phyloP scores from a whole-genome alignment of 2,797 vertebrate species.

The Gila robusta region DNA sequence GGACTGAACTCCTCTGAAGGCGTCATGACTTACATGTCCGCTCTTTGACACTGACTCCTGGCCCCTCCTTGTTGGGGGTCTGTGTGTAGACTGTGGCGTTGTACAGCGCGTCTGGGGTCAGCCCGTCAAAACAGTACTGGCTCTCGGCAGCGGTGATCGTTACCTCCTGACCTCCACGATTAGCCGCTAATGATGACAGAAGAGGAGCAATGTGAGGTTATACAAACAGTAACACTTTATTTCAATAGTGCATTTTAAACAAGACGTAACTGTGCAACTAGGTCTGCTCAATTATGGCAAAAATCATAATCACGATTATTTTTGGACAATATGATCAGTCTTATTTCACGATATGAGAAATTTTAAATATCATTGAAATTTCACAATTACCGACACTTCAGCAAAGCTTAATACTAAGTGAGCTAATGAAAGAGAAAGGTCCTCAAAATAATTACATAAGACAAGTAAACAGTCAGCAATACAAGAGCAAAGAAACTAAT shows the following conservation, averaged over 20 bases:
- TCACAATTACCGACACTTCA: too few relatives aligned
- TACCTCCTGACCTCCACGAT: constrained; percentile 89
- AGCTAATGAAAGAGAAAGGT: too few relatives aligned
- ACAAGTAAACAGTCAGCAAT: too few relatives aligned
- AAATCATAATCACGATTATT: too few relatives aligned
- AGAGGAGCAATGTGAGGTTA: neutral
- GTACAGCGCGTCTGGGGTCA: constrained; percentile 90
- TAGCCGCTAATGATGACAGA: constrained; percentile 50
- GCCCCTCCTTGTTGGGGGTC: constrained; percentile 94
- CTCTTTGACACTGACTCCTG: constrained; percentile 88
- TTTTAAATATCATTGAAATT: too few relatives aligned
- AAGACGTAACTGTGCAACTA: neutral
- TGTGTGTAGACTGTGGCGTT: constrained; percentile 90
- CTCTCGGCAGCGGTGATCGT: constrained; percentile 91
- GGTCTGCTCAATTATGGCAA: too few relatives aligned
- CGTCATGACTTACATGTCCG: constrained; percentile 83
- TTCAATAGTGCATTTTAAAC: neutral
- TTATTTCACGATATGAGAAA: too few relatives aligned
- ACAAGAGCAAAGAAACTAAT: too few relatives aligned
- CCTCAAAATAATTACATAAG: too few relatives aligned
- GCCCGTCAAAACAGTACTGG: constrained; percentile 89
- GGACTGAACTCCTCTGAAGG: neutral
- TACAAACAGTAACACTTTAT: neutral
- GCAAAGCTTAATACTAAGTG: too few relatives aligned
- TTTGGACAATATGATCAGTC: too few relatives aligned